Percentiles rank a stretch among this genome's conserved stretches.
These are phyloP conservation scores for Frieseomelitta varia DNA, from an alignment of 1,140 invertebrate species.

Conservation along the genomic window DNA sequence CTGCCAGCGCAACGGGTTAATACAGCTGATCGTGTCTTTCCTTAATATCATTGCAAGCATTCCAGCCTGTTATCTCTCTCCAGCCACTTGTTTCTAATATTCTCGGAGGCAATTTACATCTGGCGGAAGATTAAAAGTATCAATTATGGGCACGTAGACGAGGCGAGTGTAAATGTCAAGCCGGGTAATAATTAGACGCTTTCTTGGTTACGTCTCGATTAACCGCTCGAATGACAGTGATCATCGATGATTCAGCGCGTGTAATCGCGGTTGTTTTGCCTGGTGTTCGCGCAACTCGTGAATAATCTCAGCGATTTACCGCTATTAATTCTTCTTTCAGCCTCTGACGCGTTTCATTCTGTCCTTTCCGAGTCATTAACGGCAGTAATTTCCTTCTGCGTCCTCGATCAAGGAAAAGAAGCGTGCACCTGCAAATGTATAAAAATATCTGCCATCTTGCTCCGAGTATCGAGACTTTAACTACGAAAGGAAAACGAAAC, in stretches of 20 bases:
- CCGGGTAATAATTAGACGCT: constrained; percentile 9
- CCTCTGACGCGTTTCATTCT: background rate
- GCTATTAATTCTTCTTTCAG: background rate
- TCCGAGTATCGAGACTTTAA: background rate
- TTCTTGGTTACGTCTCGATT: background rate
- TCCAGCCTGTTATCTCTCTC: background rate
- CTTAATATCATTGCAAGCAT: background rate
- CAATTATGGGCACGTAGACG: background rate
- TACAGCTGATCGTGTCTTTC: background rate
- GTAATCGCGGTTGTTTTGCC: constrained; percentile 16
- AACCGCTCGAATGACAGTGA: constrained; percentile 21
- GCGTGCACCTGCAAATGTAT: no score
- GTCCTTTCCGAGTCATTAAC: background rate
- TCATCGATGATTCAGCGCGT: constrained; percentile 29
- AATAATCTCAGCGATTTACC: background rate
- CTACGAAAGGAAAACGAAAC: background rate
- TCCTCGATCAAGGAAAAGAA: background rate
- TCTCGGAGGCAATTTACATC: background rate
- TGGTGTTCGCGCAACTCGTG: background rate
- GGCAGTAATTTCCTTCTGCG: background rate
- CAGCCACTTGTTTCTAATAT: background rate
- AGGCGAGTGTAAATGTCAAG: background rate
- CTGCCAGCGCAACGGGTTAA: no score
- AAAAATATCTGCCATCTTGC: background rate
- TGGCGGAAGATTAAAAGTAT: background rate